Evolutionary conservation across 2,888 invertebrate genomes (phyloP).

Genomic region (Tipula lateralis): DNA sequence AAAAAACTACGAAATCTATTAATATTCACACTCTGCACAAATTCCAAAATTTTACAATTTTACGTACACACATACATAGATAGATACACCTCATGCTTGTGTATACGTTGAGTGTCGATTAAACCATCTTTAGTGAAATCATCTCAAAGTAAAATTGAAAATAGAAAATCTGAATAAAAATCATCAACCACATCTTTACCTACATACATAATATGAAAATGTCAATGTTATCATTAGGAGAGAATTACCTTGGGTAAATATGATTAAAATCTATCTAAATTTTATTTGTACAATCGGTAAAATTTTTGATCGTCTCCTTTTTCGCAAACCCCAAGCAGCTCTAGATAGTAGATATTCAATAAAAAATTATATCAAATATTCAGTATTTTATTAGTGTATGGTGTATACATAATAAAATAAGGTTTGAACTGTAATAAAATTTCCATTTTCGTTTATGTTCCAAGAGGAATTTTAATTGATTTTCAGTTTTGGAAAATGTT

Average conservation of each 20-base stretch:
- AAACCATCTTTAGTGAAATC: too few species aligned
- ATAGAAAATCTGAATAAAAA: neutral
- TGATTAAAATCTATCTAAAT: neutral
- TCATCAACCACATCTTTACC: neutral
- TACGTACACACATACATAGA: neutral
- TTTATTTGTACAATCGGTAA: neutral
- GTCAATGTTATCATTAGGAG: neutral
- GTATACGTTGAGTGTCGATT: neutral
- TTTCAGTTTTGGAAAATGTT: neutral
- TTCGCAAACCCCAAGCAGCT: neutral
- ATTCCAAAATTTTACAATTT: neutral
- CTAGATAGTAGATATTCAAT: neutral
- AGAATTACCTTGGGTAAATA: neutral
- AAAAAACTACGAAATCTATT: neutral
- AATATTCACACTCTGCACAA: neutral
- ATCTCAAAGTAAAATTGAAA: neutral
- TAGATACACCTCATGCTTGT: neutral
- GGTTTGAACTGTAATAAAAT: neutral
- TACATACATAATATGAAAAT: neutral
- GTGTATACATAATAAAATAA: neutral
- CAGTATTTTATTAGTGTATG: neutral
- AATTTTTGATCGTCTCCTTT: neutral
- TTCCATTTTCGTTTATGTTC: neutral
- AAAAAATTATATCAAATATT: neutral
- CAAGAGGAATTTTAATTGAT: slow-evolving; percentile 1